A percentile compares a stretch with the other conserved stretches of the same genome.
These are phyloP conservation scores for Australoheros scitulus DNA, from an alignment of 2,113 vertebrate species.

Conservation along the genomic window DNA sequence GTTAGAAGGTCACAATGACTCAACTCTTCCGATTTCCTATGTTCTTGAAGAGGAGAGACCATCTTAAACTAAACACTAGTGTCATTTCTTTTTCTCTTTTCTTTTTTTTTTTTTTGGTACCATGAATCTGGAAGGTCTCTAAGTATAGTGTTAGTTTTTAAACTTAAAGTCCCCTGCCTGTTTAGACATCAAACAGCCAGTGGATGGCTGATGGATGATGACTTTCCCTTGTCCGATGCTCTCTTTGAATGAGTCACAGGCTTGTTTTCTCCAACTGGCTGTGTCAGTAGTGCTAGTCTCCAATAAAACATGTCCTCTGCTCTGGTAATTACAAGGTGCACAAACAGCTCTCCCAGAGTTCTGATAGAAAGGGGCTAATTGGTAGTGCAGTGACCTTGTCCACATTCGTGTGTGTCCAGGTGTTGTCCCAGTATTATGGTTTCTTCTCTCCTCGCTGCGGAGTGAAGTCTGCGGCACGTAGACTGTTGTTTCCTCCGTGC, in stretches of 20 bases:
- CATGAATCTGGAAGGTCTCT: background rate
- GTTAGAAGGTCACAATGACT: conserved; percentile 63
- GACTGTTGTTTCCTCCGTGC: background rate
- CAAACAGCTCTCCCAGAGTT: conserved; percentile 31
- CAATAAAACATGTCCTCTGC: conserved; percentile 49
- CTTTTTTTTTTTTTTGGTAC: background rate
- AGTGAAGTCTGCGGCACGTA: background rate
- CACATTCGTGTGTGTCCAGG: conserved; percentile 1
- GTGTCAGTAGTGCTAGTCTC: conserved; percentile 17
- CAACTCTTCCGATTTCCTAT: conserved; percentile 35
- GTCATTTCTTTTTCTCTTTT: background rate
- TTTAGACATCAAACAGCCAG: background rate
- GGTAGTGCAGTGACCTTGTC: conserved; percentile 20
- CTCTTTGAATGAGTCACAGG: conserved; percentile 29
- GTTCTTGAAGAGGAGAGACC: background rate
- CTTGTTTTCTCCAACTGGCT: conserved; percentile 21
- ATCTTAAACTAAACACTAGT: conserved; percentile 4
- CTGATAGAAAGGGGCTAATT: conserved; percentile 44
- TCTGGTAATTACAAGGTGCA: conserved; percentile 53
- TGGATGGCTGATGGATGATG: conserved; percentile 21
- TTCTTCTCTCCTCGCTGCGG: background rate
- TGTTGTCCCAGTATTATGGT: conserved; percentile 22
- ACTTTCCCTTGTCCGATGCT: conserved; percentile 23
- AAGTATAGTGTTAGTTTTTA: background rate
- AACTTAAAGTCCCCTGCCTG: background rate